Evolutionary conservation across 2,888 invertebrate genomes (phyloP).

Genomic region (Disparrhopalites patrizii): DNA sequence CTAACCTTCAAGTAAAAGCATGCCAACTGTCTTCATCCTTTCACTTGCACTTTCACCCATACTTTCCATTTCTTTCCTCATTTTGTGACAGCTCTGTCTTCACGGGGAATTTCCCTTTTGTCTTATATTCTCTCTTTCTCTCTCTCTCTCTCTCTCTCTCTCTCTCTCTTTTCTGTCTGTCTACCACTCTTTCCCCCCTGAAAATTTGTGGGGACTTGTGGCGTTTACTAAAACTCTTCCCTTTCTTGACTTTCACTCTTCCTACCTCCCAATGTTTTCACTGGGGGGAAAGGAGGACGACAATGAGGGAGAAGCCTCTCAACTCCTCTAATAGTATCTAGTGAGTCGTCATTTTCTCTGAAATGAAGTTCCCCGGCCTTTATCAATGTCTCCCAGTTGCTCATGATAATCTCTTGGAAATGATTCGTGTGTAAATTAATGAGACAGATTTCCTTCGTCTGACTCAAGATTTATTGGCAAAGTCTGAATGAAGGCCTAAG

Average conservation of each 20-base stretch:
- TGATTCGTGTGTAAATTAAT: constrained; percentile 45
- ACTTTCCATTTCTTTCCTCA: not conserved
- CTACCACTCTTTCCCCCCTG: not conserved
- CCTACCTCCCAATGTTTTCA: too few species aligned
- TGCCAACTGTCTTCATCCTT: too few species aligned
- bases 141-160: not conserved
- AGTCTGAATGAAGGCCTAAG: constrained; percentile 23
- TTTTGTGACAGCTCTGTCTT: not conserved
- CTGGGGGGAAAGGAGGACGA: too few species aligned
- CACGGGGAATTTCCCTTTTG: not conserved
- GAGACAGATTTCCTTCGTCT: constrained; percentile 45
- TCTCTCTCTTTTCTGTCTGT: not conserved
- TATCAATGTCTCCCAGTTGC: constrained; percentile 40
- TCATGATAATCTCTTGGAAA: constrained; percentile 28
- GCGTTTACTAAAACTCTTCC: too few species aligned
- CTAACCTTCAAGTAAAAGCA: too few species aligned
- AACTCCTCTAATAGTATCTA: not conserved
- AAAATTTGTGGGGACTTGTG: too few species aligned
- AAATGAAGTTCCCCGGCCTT: constrained; percentile 37
- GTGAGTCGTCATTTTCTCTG: constrained; percentile 19
- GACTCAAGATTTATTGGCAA: constrained; percentile 38
- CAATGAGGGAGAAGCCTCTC: not conserved
- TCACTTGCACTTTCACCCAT: not conserved
- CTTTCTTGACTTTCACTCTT: not conserved
- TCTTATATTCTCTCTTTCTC: not conserved